phyloP scores from a whole-genome alignment of 2,797 vertebrate genomes.

The Pseudocheirus occidentalis region DNA sequence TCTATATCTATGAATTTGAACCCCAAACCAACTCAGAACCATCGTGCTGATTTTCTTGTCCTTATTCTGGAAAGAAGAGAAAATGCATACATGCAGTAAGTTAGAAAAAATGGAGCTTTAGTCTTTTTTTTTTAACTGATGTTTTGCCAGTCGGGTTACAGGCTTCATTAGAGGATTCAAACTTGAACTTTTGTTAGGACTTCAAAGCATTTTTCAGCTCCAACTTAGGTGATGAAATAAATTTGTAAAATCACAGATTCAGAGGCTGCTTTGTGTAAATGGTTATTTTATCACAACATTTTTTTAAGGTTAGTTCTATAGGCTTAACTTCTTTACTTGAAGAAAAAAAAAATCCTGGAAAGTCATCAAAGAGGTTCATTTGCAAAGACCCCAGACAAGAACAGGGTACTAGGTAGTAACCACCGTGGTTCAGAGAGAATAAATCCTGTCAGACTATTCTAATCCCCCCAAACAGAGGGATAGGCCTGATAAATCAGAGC shows the following conservation, averaged over 20 bases:
- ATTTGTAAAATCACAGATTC: conserved; percentile 72
- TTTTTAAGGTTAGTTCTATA: conserved; percentile 45
- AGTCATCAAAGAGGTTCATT: conserved; percentile 62
- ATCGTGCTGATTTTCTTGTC: conserved; percentile 22
- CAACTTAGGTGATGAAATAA: conserved; percentile 73
- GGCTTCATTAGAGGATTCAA: conserved; percentile 66
- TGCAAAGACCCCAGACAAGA: conserved; percentile 44
- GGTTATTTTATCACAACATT: conserved; percentile 68
- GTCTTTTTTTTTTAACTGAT: conserved; percentile 58
- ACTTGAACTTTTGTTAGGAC: conserved; percentile 55
- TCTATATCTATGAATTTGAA: conserved; percentile 65
- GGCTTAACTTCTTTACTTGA: conserved; percentile 60
- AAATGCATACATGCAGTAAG: conserved; percentile 33
- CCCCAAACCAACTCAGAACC: conserved; percentile 52
- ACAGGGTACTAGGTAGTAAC: conserved; percentile 44
- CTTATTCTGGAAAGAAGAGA: conserved; percentile 48
- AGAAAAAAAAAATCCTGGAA: conserved; percentile 42
- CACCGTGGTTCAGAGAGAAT: conserved; percentile 45
- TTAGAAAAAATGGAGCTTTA: conserved; percentile 55
- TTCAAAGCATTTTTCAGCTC: conserved; percentile 71
- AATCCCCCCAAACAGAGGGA: conserved; percentile 53
- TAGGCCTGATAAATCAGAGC: conserved; percentile 44
- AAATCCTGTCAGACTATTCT: conserved; percentile 54
- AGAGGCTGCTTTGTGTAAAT: conserved; percentile 59
- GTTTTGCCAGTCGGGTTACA: conserved; percentile 67